phyloP scores from a whole-genome alignment of 1,140 invertebrate species.

The Anthonomus grandis region DNA sequence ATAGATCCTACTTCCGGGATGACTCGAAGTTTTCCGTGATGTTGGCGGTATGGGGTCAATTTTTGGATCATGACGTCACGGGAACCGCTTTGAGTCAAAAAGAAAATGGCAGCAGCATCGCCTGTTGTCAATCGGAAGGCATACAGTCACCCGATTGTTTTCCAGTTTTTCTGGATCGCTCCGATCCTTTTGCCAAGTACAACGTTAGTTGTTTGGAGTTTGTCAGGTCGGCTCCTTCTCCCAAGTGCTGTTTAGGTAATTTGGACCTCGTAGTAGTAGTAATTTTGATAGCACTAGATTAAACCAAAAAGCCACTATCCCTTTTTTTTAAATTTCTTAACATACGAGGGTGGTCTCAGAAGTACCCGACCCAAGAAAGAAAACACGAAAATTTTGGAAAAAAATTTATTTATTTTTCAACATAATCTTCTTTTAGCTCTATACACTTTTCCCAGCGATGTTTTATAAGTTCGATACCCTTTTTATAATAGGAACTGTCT shows the following conservation, averaged over 20 bases:
- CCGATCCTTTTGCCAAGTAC: slow-evolving; percentile 67
- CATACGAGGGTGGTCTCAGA: too few species aligned
- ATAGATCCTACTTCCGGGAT: slow-evolving; percentile 65
- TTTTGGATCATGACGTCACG: slow-evolving; percentile 92
- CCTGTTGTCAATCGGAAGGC: slow-evolving; percentile 54
- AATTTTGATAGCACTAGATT: too few species aligned
- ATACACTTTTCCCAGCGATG: too few species aligned
- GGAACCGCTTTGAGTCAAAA: slow-evolving; percentile 73
- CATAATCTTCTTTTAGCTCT: too few species aligned
- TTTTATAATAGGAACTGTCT: too few species aligned
- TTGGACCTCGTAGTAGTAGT: too few species aligned
- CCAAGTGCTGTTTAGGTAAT: slow-evolving; percentile 69
- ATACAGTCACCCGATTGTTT: slow-evolving; percentile 75
- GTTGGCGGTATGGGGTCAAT: slow-evolving; percentile 90
- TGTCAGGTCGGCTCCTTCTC: slow-evolving; percentile 78
- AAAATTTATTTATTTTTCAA: too few species aligned
- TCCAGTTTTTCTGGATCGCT: slow-evolving; percentile 63
- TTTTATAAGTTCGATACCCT: too few species aligned
- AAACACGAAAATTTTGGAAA: too few species aligned
- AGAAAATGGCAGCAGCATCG: slow-evolving; percentile 60
- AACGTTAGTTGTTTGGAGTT: slow-evolving; percentile 79
- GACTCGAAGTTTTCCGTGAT: slow-evolving; percentile 76
- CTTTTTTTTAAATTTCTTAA: too few species aligned
- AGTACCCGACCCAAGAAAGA: too few species aligned
- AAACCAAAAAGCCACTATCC: too few species aligned